Evolutionary conservation across 2,888 invertebrate genomes (phyloP).

Genomic region (Macrosiphum euphorbiae): DNA sequence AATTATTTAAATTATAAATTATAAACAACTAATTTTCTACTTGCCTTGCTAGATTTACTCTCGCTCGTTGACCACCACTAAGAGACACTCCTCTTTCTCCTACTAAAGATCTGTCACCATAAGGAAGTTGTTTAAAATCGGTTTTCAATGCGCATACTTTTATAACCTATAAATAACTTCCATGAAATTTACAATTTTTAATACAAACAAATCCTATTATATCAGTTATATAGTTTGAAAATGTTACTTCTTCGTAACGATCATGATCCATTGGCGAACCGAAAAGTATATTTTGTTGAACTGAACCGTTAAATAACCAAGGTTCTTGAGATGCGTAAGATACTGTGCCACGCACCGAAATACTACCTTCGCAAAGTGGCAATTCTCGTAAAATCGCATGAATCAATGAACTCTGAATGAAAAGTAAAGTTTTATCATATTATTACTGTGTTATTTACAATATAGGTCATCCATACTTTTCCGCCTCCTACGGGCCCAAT

Average conservation of each 20-base stretch:
- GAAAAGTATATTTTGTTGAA: background rate
- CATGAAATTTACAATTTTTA: background rate
- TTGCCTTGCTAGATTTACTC: constrained; percentile 73
- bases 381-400: background rate
- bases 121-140: constrained; percentile 83
- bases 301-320: background rate
- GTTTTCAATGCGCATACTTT: constrained; percentile 79
- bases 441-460: constrained; percentile 66
- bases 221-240: background rate
- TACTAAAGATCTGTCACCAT: constrained; percentile 86
- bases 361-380: background rate
- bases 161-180: background rate
- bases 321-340: background rate
- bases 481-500: constrained; percentile 84
- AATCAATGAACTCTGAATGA: constrained; percentile 67
- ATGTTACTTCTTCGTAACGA: background rate
- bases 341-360: background rate
- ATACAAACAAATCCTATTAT: background rate
- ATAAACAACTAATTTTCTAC: background rate
- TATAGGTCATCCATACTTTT: constrained; percentile 72
- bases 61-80: constrained; percentile 90
- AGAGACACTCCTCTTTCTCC: constrained; percentile 89
- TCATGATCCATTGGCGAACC: background rate
- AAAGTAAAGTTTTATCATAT: constrained; percentile 67
- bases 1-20: background rate